Evolutionary conservation across 2,113 vertebrate genomes (phyloP).

Genomic region (Pica pica): DNA sequence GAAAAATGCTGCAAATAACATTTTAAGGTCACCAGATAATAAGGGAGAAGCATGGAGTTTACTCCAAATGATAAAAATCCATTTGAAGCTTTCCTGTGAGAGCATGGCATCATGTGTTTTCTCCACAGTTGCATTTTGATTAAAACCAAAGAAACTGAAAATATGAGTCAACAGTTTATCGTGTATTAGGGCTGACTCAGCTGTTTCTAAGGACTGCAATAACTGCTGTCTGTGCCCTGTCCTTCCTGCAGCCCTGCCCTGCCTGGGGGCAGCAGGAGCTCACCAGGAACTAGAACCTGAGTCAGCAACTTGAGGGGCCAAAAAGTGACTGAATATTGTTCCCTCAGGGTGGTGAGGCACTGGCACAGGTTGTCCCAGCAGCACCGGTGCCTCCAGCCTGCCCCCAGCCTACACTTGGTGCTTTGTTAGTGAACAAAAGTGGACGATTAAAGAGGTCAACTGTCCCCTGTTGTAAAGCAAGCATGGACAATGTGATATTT

Average conservation of each 20-base stretch:
- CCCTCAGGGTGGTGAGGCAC: background rate
- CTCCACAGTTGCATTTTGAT: background rate
- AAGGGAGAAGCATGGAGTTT: background rate
- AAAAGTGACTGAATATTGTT: background rate
- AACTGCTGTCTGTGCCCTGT: background rate
- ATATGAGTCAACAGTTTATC: background rate
- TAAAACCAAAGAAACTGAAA: background rate
- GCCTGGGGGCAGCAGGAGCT: background rate
- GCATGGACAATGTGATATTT: fast-evolving
- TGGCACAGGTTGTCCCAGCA: background rate
- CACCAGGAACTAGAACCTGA: background rate
- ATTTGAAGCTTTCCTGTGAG: background rate
- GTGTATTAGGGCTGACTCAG: background rate
- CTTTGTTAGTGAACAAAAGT: fast-evolving
- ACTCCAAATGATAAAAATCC: background rate
- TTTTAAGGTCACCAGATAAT: background rate
- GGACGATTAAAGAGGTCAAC: background rate
- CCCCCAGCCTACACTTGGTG: fast-evolving
- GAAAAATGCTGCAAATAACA: background rate
- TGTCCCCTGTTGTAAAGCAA: background rate
- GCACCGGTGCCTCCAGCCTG: background rate
- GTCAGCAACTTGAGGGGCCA: too few relatives aligned
- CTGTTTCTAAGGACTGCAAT: fast-evolving
- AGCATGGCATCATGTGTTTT: background rate
- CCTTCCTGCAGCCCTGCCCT: background rate